These are phyloP conservation scores for Hypomesus transpacificus DNA, from an alignment of 2,113 vertebrate species.

Conservation along the genomic window DNA sequence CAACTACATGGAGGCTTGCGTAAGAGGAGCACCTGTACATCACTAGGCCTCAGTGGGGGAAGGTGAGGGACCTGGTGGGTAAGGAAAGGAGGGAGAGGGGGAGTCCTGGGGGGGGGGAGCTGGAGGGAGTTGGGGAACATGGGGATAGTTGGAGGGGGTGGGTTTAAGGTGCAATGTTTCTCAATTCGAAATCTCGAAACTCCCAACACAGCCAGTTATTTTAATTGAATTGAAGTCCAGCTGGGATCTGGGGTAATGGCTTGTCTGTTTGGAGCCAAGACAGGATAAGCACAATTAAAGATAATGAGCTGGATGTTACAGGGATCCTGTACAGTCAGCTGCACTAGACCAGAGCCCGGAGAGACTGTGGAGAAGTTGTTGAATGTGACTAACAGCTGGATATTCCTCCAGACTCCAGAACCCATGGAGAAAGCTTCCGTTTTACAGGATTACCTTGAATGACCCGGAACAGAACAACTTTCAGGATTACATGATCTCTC, in stretches of 20 bases:
- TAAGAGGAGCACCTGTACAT: constrained; percentile 85
- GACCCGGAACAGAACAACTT: too few relatives aligned
- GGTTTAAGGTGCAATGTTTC: constrained; percentile 21
- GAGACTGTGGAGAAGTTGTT: too few relatives aligned
- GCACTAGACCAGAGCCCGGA: too few relatives aligned
- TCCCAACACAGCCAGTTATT: not conserved
- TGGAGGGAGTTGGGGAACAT: too few relatives aligned
- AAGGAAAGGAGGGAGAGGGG: constrained; percentile 20
- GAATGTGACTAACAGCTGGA: too few relatives aligned
- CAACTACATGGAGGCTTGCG: constrained; percentile 86
- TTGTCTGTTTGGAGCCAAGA: constrained; percentile 25
- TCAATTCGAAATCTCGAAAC: constrained; percentile 31
- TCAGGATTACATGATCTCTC: too few relatives aligned
- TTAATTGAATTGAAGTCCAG: not conserved
- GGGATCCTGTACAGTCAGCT: constrained; percentile 23
- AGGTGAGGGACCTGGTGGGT: too few relatives aligned
- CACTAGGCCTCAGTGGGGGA: constrained; percentile 43
- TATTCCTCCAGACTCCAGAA: too few relatives aligned
- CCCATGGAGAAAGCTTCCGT: too few relatives aligned
- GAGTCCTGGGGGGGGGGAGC: constrained; percentile 30
- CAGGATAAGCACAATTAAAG: constrained; percentile 27
- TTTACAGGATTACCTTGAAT: too few relatives aligned
- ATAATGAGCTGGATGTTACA: constrained; percentile 43
- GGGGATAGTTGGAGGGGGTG: constrained; percentile 33
- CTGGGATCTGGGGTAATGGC: not conserved